phyloP scores from a whole-genome alignment of 2,888 invertebrate species.

The Leptinotarsa haldemani region DNA sequence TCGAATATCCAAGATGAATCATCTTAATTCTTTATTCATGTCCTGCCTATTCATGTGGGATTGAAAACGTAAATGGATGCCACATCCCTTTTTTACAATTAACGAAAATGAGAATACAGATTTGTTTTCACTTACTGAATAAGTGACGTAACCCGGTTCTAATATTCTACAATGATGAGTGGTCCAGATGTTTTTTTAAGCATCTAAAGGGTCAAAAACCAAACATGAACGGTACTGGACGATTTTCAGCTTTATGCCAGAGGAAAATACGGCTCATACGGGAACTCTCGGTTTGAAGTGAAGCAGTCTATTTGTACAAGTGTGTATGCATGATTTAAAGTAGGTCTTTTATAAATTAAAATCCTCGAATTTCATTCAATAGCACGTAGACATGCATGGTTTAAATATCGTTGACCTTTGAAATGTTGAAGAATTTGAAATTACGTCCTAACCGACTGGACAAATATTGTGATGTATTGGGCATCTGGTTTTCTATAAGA shows the following conservation, averaged over 20 bases:
- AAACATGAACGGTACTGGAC: slow-evolving; percentile 36
- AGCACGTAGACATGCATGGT: slow-evolving; percentile 40
- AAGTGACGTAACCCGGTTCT: slow-evolving; percentile 41
- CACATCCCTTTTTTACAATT: slow-evolving; percentile 25
- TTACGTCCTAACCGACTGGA: slow-evolving; percentile 6
- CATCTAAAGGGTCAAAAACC: slow-evolving; percentile 51
- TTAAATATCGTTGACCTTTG: slow-evolving; percentile 37
- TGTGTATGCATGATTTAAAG: slow-evolving; percentile 46
- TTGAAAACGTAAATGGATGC: slow-evolving; percentile 11
- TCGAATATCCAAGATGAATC: slow-evolving; percentile 14
- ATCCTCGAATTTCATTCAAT: slow-evolving; percentile 46
- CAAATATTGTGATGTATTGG: neutral
- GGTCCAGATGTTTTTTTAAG: slow-evolving; percentile 53
- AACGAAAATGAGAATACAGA: slow-evolving; percentile 42
- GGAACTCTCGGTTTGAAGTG: slow-evolving; percentile 27
- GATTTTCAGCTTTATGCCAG: slow-evolving; percentile 33
- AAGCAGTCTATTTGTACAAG: slow-evolving; percentile 47
- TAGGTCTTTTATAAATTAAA: slow-evolving; percentile 47
- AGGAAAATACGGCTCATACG: slow-evolving; percentile 23
- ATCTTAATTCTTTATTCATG: slow-evolving; percentile 17
- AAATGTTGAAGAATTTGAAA: slow-evolving; percentile 19
- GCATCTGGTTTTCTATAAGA: slow-evolving; percentile 1
- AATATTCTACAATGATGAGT: slow-evolving; percentile 43
- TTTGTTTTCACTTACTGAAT: slow-evolving; percentile 40
- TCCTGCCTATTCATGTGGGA: slow-evolving; percentile 20